These are phyloP conservation scores for Nemopilema nomurai DNA, from an alignment of 30 jellyfish, hydroid and myxozoan genomes.

Conservation along the genomic window DNA sequence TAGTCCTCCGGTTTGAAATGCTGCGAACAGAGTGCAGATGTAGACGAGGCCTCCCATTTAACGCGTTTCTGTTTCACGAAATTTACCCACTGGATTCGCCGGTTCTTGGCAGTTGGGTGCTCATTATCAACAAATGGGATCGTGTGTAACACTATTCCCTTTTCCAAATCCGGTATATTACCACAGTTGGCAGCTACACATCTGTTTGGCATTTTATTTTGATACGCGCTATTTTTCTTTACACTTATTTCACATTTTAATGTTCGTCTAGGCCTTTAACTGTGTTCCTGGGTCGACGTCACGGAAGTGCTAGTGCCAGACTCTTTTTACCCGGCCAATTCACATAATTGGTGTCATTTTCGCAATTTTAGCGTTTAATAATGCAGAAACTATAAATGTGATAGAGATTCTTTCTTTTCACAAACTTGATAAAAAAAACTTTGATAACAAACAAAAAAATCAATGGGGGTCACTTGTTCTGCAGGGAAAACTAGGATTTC, in stretches of 20 bases:
- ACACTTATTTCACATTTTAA: no score
- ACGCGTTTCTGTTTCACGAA: slow-evolving; percentile 17
- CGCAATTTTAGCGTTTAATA: no score
- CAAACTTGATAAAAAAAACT: no score
- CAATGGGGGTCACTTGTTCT: no score
- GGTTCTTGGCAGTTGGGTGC: slow-evolving; percentile 8
- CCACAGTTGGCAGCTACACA: slow-evolving; percentile 17
- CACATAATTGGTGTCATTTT: no score
- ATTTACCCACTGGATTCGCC: slow-evolving; percentile 2
- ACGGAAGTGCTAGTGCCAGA: no score
- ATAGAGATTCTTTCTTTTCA: no score
- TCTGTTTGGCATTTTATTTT: slow-evolving; percentile 21
- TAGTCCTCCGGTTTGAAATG: slow-evolving; percentile 13
- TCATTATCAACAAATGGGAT: slow-evolving; percentile 15
- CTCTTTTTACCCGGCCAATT: no score
- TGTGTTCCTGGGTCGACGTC: slow-evolving; percentile 27
- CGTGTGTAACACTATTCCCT: slow-evolving; percentile 3
- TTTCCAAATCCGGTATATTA: slow-evolving; percentile 24
- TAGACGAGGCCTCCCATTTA: slow-evolving; percentile 12
- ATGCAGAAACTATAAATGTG: no score
- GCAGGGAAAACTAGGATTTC: not conserved
- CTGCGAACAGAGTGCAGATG: slow-evolving; percentile 22
- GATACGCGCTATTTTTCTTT: no score
- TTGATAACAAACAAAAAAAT: no score
- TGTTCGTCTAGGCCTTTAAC: no score